Conservation (phyloP, 1,140 invertebrate species). For the Macrotrachela quadricornifera region DNA sequence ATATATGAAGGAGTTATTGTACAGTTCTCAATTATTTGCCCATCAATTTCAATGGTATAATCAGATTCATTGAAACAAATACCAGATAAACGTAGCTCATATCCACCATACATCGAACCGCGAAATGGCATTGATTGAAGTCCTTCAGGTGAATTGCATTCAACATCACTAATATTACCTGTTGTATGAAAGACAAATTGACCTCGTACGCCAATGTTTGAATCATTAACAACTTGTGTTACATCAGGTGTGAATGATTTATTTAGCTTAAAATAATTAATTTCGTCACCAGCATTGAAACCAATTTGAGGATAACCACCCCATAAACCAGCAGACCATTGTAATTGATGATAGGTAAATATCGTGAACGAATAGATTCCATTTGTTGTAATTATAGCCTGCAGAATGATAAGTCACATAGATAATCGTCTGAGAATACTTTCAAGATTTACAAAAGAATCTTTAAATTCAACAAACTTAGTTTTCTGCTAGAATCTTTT, state of each 20-base stretch:
- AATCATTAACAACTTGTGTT: background rate
- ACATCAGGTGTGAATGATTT: background rate
- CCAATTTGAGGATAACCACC: background rate
- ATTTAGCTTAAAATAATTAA: background rate
- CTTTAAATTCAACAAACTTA: too few species aligned
- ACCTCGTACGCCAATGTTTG: background rate
- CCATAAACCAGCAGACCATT: too few species aligned
- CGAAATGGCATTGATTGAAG: background rate
- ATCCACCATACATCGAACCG: background rate
- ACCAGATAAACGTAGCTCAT: background rate
- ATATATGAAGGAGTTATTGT: background rate
- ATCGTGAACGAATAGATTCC: background rate
- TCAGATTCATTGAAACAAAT: background rate
- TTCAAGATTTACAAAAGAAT: too few species aligned
- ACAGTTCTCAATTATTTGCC: background rate
- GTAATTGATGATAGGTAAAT: background rate
- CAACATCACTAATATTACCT: background rate
- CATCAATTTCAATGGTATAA: background rate
- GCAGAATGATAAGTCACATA: too few species aligned
- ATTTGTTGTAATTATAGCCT: background rate
- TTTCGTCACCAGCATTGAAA: background rate
- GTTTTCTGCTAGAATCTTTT: too few species aligned
- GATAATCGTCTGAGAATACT: too few species aligned
- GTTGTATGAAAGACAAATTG: background rate
- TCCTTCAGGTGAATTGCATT: background rate